Evolutionary conservation across 2,888 invertebrate genomes (phyloP).

Genomic region (Lasioglossum villosulum): DNA sequence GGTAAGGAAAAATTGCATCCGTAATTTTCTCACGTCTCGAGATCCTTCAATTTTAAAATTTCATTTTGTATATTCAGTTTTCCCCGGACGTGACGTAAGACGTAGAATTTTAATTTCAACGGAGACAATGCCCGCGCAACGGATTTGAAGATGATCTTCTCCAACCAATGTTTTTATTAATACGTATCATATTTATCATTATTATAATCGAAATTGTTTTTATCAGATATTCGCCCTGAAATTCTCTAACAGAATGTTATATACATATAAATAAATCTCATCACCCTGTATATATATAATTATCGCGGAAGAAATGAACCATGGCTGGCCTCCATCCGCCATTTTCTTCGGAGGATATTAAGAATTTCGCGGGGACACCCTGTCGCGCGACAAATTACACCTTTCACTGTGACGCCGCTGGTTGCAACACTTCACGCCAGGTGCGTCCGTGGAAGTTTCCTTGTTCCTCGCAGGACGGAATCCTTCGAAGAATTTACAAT

Average conservation of each 20-base stretch:
- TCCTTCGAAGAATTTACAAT: constrained; percentile 8
- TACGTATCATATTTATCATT: too few relatives aligned
- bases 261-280: too few relatives aligned
- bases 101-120: neutral
- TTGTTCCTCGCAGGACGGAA: neutral
- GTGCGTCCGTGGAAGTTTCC: constrained; percentile 1
- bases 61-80: neutral
- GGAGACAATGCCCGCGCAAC: neutral
- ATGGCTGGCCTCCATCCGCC: neutral
- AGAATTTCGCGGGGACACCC: neutral
- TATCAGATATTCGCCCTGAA: too few relatives aligned
- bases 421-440: neutral
- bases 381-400: neutral
- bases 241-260: too few relatives aligned
- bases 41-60: neutral
- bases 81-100: neutral
- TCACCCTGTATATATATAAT: neutral
- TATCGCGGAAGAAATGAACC: neutral
- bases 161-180: too few relatives aligned
- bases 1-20: neutral
- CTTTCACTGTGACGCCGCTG: neutral
- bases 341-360: neutral
- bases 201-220: too few relatives aligned
- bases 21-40: constrained; percentile 4
- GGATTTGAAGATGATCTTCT: neutral